Evolutionary conservation across 2,888 invertebrate species (phyloP).

Genomic region (Pyrochroa serraticornis): DNA sequence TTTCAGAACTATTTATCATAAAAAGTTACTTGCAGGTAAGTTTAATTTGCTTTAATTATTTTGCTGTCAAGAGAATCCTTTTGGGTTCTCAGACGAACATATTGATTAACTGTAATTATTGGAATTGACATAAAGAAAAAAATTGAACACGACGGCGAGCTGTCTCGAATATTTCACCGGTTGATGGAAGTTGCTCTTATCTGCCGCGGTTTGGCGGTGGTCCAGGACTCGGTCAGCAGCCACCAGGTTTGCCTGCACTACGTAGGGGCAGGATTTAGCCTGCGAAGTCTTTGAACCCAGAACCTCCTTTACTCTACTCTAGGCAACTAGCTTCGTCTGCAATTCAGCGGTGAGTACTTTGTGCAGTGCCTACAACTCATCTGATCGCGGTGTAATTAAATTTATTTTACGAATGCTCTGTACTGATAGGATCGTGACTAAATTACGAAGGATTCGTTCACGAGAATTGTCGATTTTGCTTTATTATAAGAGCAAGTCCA

Average conservation of each 20-base stretch:
- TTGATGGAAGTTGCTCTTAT: constrained; percentile 28
- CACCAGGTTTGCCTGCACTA: not conserved
- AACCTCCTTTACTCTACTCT: constrained; percentile 16
- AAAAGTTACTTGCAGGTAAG: too few species aligned
- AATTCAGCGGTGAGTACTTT: constrained; percentile 9
- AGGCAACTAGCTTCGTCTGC: constrained; percentile 20
- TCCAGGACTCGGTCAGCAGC: constrained; percentile 37
- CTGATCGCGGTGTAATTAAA: not conserved
- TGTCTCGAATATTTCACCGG: too few species aligned
- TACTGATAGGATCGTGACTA: not conserved
- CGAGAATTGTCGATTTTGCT: not conserved
- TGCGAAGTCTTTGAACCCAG: constrained; percentile 28
- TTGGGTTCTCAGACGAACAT: too few species aligned
- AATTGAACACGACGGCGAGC: too few species aligned
- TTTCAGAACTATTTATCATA: too few species aligned
- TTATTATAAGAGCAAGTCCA: too few species aligned
- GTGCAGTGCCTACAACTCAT: constrained; percentile 4
- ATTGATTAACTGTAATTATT: too few species aligned
- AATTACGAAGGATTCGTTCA: not conserved
- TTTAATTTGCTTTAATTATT: too few species aligned
- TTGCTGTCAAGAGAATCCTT: too few species aligned
- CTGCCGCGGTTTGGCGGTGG: constrained; percentile 39
- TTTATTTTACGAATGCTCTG: constrained; percentile 3
- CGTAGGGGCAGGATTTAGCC: constrained; percentile 12
- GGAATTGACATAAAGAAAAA: too few species aligned